Evolutionary conservation across 2,888 invertebrate genomes (phyloP).

Genomic region (Acanthosepion lycidas): DNA sequence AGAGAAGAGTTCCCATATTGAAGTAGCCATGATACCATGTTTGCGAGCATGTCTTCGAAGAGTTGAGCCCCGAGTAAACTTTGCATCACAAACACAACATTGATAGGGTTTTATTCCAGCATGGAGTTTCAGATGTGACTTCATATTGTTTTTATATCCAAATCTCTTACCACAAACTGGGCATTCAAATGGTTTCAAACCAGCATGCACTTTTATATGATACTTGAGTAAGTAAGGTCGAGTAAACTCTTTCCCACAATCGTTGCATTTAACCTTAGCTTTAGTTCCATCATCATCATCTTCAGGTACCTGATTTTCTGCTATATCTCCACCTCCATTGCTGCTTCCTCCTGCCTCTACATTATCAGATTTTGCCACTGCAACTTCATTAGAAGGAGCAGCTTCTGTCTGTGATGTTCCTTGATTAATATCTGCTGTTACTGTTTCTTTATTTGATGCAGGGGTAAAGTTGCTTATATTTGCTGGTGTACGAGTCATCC

Average conservation of each 20-base stretch:
- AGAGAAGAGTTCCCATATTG: slow-evolving; percentile 66
- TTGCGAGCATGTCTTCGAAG: slow-evolving; percentile 67
- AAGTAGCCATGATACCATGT: slow-evolving; percentile 65
- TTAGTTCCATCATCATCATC: slow-evolving; percentile 54
- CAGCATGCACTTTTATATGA: slow-evolving; percentile 67
- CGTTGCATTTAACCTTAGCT: slow-evolving; percentile 65
- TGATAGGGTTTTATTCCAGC: slow-evolving; percentile 69
- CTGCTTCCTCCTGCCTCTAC: neutral
- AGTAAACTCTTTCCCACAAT: slow-evolving; percentile 66
- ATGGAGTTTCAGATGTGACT: slow-evolving; percentile 70
- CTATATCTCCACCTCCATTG: neutral
- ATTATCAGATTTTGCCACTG: neutral
- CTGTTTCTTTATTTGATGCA: neutral
- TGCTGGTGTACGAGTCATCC: neutral
- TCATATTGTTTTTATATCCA: slow-evolving; percentile 72
- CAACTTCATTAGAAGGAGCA: neutral
- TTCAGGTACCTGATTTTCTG: slow-evolving; percentile 48
- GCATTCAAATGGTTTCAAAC: slow-evolving; percentile 69
- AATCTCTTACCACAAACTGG: slow-evolving; percentile 69
- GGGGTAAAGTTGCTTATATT: neutral
- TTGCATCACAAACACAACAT: slow-evolving; percentile 68
- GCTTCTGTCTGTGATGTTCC: neutral
- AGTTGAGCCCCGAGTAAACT: slow-evolving; percentile 69
- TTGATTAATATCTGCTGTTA: neutral
- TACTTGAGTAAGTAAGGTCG: slow-evolving; percentile 65